A percentile compares a stretch with the other conserved stretches of the same genome.
phyloP scores from a whole-genome alignment of 2,113 vertebrate species.

The Plecturocebus donacophilus region DNA sequence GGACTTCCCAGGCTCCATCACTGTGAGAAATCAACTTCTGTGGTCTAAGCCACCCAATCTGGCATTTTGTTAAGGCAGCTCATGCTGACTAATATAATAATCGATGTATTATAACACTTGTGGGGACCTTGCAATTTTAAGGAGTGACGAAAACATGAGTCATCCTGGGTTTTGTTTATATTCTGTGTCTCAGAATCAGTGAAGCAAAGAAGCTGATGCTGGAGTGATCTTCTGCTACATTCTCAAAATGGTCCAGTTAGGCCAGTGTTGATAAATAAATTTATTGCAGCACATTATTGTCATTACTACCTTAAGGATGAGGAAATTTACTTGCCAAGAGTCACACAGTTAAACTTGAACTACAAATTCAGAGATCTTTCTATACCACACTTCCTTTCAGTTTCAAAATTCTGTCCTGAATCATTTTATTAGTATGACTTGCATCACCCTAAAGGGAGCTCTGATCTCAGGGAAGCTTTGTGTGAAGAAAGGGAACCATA shows the following conservation, averaged over 20 bases:
- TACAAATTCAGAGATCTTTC: not conserved
- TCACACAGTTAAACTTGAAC: not conserved
- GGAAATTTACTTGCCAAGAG: not conserved
- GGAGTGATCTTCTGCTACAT: not conserved
- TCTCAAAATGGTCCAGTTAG: too few relatives aligned
- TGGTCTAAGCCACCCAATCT: not conserved
- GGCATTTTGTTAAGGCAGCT: not conserved
- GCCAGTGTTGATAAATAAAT: not conserved
- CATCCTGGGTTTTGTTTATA: not conserved
- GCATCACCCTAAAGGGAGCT: not conserved
- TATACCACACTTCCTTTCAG: not conserved
- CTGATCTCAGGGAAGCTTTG: conserved; percentile 52
- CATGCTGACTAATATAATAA: not conserved
- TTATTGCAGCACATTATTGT: not conserved
- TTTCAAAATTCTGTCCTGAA: not conserved
- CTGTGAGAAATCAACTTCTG: not conserved
- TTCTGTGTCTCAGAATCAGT: not conserved
- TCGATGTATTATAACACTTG: not conserved
- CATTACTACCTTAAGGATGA: not conserved
- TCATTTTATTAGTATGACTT: not conserved
- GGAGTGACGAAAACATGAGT: not conserved
- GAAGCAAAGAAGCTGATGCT: not conserved
- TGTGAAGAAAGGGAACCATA: not conserved
- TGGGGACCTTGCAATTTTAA: not conserved
- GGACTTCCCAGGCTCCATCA: not conserved